phyloP scores from a whole-genome alignment of 2,113 vertebrate species.

The Astur gentilis region DNA sequence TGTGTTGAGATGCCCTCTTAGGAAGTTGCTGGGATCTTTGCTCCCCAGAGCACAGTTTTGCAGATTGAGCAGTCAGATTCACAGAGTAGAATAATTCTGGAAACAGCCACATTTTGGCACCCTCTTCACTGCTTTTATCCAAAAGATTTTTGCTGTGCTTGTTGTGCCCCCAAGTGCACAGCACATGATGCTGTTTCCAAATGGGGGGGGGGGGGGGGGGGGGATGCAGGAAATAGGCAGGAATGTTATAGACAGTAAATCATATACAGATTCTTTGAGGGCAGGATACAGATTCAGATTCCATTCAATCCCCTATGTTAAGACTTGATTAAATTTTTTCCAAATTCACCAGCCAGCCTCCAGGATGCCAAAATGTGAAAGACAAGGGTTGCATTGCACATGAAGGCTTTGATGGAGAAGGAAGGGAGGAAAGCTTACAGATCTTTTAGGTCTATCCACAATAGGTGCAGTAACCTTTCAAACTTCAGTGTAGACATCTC shows the following conservation, averaged over 20 bases:
- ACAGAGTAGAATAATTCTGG: not conserved
- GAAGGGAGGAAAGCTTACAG: not conserved
- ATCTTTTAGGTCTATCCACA: not conserved
- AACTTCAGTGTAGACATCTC: not conserved
- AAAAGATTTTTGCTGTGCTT: not conserved
- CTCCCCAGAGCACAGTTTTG: not conserved
- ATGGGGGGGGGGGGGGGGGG: not conserved
- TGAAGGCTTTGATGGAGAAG: not conserved
- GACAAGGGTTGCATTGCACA: not conserved
- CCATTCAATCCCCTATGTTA: not conserved
- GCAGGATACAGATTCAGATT: not conserved
- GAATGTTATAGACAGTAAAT: not conserved
- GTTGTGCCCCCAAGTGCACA: not conserved
- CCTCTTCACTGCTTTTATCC: not conserved
- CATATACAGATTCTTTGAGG: not conserved
- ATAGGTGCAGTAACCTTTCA: not conserved
- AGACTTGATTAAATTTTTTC: constrained; percentile 31
- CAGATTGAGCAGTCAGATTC: not conserved
- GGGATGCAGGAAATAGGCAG: not conserved
- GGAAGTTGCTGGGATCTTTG: not conserved
- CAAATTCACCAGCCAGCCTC: not conserved
- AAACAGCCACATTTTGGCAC: not conserved
- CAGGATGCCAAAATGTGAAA: not conserved
- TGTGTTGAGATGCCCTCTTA: not conserved
- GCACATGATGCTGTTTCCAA: not conserved